These are phyloP conservation scores for Artibeus lituratus DNA, from an alignment of 2,797 vertebrate species.

Conservation along the genomic window DNA sequence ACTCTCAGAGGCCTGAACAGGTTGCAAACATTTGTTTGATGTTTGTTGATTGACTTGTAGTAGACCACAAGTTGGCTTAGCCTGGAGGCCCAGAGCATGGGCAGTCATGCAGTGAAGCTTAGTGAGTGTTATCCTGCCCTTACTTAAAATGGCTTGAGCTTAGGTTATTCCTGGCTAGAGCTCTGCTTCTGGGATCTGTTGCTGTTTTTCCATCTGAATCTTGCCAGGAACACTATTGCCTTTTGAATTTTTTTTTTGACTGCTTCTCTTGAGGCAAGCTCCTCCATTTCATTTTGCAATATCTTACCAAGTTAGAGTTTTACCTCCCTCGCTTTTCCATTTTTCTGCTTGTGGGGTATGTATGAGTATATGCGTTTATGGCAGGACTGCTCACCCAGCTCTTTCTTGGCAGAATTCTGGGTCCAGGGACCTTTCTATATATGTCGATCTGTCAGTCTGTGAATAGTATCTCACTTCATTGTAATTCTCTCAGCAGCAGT, in stretches of 20 bases:
- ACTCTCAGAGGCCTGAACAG: not conserved
- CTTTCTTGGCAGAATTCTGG: slow-evolving; percentile 13
- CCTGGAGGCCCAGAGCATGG: not conserved
- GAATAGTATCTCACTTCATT: not conserved
- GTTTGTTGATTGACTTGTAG: not conserved
- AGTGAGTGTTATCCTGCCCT: not conserved
- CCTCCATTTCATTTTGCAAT: slow-evolving; percentile 38
- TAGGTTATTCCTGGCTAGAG: slow-evolving; percentile 57
- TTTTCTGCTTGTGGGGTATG: not conserved
- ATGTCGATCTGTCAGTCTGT: not conserved
- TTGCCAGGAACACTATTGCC: slow-evolving; percentile 59
- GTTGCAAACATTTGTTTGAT: not conserved
- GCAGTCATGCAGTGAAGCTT: not conserved
- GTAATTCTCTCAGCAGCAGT: not conserved
- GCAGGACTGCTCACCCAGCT: not conserved
- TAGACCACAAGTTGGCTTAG: not conserved
- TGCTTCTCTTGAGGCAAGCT: not conserved
- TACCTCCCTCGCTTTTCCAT: not conserved
- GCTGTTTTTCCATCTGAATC: slow-evolving; percentile 64
- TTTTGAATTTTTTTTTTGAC: not conserved
- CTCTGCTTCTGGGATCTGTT: slow-evolving; percentile 53
- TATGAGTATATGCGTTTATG: not conserved
- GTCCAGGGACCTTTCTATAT: not conserved
- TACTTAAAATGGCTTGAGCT: slow-evolving; percentile 35
- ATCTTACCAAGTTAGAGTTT: slow-evolving; percentile 12